A percentile compares a stretch with the other conserved stretches of the same genome.
Evolutionary conservation across 2,888 invertebrate genomes (phyloP).

Genomic region (Mimachlamys varia): DNA sequence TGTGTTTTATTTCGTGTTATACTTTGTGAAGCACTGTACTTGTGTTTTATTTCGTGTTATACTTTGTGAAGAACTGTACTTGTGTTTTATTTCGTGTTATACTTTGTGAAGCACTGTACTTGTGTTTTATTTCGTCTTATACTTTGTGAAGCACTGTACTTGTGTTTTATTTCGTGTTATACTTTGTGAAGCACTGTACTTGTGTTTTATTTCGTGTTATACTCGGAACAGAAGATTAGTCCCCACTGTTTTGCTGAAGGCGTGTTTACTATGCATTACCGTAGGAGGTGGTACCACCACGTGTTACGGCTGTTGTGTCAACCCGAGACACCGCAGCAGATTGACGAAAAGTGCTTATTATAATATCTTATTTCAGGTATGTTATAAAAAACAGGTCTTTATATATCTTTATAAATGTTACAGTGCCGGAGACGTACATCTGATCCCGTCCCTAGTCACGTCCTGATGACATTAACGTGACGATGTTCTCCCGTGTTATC

Average conservation of each 20-base stretch:
- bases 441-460: background rate
- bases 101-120: background rate
- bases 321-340: background rate
- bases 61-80: background rate
- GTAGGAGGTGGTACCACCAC: background rate
- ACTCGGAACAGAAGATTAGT: no score
- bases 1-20: background rate
- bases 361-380: background rate
- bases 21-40: background rate
- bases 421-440: background rate
- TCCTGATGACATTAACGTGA: background rate
- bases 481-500: background rate
- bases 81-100: background rate
- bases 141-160: background rate
- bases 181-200: background rate
- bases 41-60: background rate
- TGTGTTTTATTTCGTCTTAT: background rate
- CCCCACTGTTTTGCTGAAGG: background rate
- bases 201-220: background rate
- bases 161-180: background rate
- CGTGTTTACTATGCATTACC: background rate
- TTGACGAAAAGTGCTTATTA: background rate
- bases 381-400: conserved; percentile 3
- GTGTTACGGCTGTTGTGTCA: background rate
- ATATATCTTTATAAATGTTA: background rate